These are phyloP conservation scores for Platichthys flesus DNA, from an alignment of 2,113 vertebrate genomes.

Conservation along the genomic window DNA sequence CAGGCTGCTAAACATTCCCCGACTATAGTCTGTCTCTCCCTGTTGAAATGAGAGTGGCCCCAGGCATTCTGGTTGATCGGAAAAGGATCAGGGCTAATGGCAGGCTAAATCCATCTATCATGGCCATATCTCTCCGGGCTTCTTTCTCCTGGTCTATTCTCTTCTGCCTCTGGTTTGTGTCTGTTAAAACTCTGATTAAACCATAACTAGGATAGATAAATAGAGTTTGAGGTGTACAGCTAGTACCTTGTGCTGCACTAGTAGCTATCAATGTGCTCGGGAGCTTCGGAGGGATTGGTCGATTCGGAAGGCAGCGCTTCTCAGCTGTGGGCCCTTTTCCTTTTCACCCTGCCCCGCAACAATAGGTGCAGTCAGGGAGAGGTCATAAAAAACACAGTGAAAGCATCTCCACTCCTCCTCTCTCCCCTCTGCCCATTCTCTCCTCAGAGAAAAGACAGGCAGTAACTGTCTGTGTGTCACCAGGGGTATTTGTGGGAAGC, in stretches of 20 bases:
- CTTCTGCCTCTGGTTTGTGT: constrained; percentile 48
- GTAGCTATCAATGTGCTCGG: constrained; percentile 46
- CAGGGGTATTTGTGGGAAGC: constrained; percentile 74
- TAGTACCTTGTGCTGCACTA: constrained; percentile 25
- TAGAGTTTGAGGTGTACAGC: constrained; percentile 41
- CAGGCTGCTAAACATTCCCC: constrained; percentile 64
- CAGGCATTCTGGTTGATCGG: constrained; percentile 66
- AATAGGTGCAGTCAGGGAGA: constrained; percentile 82
- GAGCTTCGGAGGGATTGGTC: constrained; percentile 53
- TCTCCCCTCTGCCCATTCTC: constrained; percentile 79
- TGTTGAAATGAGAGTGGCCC: constrained; percentile 56
- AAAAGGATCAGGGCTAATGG: constrained; percentile 74
- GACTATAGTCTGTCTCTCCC: constrained; percentile 32
- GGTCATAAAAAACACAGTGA: constrained; percentile 83
- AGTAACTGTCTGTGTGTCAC: constrained; percentile 79
- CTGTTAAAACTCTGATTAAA: constrained; percentile 38
- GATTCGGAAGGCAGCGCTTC: constrained; percentile 67
- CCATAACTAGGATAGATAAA: constrained; percentile 37
- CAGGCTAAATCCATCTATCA: constrained; percentile 72
- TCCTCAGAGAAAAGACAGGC: constrained; percentile 75
- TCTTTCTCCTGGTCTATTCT: constrained; percentile 59
- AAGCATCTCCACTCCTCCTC: constrained; percentile 81
- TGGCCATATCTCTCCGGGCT: constrained; percentile 63
- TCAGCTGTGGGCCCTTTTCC: constrained; percentile 78
- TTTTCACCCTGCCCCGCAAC: constrained; percentile 75